Conservation (phyloP, 1,140 invertebrate genomes). For the Vanessa atalanta region DNA sequence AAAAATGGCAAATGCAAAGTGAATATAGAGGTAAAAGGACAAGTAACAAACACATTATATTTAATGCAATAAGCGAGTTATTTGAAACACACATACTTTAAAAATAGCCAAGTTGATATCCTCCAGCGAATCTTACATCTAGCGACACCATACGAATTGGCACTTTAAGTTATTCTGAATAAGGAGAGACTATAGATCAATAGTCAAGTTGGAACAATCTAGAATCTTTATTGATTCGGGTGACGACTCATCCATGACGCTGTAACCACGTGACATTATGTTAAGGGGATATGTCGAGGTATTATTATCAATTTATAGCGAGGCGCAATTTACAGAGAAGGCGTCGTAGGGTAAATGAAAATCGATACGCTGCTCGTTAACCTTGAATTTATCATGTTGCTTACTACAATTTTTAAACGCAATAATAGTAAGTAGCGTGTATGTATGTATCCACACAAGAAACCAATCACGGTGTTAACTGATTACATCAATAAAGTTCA, state of each 20-base stretch:
- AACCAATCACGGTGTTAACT: no score
- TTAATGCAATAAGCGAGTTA: background rate
- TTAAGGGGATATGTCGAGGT: slow-evolving; percentile 13
- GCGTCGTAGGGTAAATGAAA: slow-evolving; percentile 21
- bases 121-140: background rate
- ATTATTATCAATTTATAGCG: slow-evolving; percentile 24
- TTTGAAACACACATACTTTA: background rate
- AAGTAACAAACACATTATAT: no score
- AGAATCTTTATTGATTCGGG: slow-evolving; percentile 45
- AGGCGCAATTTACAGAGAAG: slow-evolving; percentile 15
- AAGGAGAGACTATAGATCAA: slow-evolving; percentile 36
- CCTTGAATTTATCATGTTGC: slow-evolving; percentile 8
- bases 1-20: no score
- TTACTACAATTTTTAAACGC: slow-evolving; percentile 6
- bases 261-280: slow-evolving; percentile 24
- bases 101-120: background rate
- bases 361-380: slow-evolving; percentile 23
- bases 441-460: background rate
- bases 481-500: no score
- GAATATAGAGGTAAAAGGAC: no score
- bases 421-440: background rate
- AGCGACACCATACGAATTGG: slow-evolving; percentile 18
- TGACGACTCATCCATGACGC: slow-evolving; percentile 40
- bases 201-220: slow-evolving; percentile 42
- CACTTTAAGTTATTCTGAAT: slow-evolving; percentile 35